Evolutionary conservation across 2,888 invertebrate genomes (phyloP).

Genomic region (Erebia palarica): DNA sequence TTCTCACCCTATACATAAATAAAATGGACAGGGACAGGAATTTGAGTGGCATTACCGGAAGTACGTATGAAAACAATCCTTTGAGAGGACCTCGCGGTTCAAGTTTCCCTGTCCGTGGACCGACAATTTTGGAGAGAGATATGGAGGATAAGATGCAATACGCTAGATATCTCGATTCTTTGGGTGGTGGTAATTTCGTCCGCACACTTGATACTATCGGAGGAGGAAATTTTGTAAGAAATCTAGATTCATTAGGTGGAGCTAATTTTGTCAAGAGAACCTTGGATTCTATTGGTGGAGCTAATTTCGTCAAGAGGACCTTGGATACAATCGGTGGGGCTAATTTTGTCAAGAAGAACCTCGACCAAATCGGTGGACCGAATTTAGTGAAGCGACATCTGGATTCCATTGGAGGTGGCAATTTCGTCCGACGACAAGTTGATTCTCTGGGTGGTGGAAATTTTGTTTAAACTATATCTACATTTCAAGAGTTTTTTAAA

Average conservation of each 20-base stretch:
- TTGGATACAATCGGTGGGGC: conserved; percentile 71
- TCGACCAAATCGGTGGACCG: conserved; percentile 69
- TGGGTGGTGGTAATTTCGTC: conserved; percentile 69
- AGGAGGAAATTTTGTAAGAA: conserved; percentile 71
- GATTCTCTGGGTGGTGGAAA: conserved; percentile 70
- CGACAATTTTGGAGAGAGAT: conserved; percentile 43
- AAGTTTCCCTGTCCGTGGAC: conserved; percentile 51
- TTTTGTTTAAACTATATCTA: conserved; percentile 54
- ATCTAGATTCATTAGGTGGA: conserved; percentile 70
- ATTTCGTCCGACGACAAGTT: conserved; percentile 70
- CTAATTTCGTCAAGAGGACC: conserved; percentile 68
- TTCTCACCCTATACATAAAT: conserved; percentile 59
- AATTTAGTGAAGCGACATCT: conserved; percentile 70
- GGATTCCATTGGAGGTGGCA: conserved; percentile 77
- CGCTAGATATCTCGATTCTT: conserved; percentile 53
- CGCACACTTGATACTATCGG: conserved; percentile 69
- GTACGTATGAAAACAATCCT: conserved; percentile 50
- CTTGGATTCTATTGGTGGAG: conserved; percentile 71
- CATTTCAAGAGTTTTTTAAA: conserved; percentile 33
- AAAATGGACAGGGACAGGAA: conserved; percentile 48
- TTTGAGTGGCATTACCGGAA: conserved; percentile 49
- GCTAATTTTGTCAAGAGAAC: conserved; percentile 70
- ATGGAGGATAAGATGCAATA: conserved; percentile 42
- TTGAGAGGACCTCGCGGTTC: conserved; percentile 50
- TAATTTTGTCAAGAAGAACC: conserved; percentile 67